Base-by-base conservation (phyloP, 2,888 invertebrate species). In the Morpho deidamia region DNA sequence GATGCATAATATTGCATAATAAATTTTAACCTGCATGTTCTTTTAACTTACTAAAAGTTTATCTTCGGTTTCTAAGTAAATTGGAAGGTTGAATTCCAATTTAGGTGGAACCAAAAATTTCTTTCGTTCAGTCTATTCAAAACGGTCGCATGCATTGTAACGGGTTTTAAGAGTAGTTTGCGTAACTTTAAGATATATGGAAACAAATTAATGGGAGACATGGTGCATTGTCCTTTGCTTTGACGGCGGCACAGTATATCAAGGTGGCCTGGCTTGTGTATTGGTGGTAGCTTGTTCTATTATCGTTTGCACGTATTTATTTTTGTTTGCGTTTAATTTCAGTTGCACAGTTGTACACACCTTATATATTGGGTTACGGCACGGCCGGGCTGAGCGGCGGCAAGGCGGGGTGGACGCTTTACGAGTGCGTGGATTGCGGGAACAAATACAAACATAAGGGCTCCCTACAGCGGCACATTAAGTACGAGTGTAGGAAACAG, bases 381-480 rank as follows among this genome's bases (percentile, higher is more conserved):
- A 74, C 82, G 58, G 72, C 81, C 56, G 84, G 84, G 64, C 77
- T 84, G 78, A 77, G 83, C 77, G 73, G 83, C 78, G 78, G 79
- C 69, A 87, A 87, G 71, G 75, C 74, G 60, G 81, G 83, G 59
- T 89, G 89, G 89, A 87, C 89, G 51, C 77, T 89, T 65, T 91
- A 91, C 74, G 91, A 90, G 60, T 94, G 94, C 85, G 91, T 91
- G 70, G 91, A 90, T 70, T 96, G 96, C 81, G 94, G 95, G 64
- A 96, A 96, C 88, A 92, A 93, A 68, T 96, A 96, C 91, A 94
- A 94, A 84, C 93, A 94, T 81, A 94, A 94, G 74, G 94, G 94
- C 66, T 95, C 94, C 60, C 90, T 95, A 69, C 94, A 93, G 76
- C 91, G 95, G 55, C 95, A 95, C 78, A 91, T 93, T 70, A 93